A percentile compares a stretch with the other conserved stretches of the same genome.
Evolutionary conservation across 2,113 vertebrate genomes (phyloP).

Genomic region (Phrynocephalus versicolor): DNA sequence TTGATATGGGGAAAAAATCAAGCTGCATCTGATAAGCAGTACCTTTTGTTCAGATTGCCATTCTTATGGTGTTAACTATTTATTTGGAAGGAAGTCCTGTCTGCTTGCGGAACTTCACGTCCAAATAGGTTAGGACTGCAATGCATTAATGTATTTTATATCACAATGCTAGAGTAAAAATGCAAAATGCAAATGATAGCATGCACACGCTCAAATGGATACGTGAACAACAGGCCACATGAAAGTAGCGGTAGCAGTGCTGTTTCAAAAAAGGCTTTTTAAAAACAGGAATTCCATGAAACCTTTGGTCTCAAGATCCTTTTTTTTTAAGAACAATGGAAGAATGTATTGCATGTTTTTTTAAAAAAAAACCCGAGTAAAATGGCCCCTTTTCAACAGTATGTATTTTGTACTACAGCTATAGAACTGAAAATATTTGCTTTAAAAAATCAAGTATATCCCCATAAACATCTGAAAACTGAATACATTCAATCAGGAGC

Average conservation of each 20-base stretch:
- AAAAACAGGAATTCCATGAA: neutral
- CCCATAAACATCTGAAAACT: neutral
- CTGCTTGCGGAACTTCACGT: no score
- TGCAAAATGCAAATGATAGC: neutral
- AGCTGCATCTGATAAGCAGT: neutral
- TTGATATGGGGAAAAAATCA: neutral
- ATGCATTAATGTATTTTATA: neutral
- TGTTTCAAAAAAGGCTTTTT: neutral
- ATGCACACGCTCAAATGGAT: neutral
- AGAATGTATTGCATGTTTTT: neutral
- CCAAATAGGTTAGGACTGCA: neutral
- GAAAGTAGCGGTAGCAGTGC: neutral
- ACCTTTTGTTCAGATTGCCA: neutral
- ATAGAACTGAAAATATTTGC: neutral
- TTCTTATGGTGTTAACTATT: neutral
- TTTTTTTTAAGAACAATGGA: neutral
- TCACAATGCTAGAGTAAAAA: neutral
- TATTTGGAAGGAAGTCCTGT: neutral
- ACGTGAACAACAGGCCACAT: neutral
- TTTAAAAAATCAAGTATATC: neutral
- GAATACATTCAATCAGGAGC: neutral
- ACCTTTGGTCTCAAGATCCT: neutral
- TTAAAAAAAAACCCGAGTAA: neutral
- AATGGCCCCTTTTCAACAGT: neutral
- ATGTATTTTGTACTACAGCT: neutral